Evolutionary conservation across 2,797 vertebrate species (phyloP).

Genomic region (Euthynnus affinis): DNA sequence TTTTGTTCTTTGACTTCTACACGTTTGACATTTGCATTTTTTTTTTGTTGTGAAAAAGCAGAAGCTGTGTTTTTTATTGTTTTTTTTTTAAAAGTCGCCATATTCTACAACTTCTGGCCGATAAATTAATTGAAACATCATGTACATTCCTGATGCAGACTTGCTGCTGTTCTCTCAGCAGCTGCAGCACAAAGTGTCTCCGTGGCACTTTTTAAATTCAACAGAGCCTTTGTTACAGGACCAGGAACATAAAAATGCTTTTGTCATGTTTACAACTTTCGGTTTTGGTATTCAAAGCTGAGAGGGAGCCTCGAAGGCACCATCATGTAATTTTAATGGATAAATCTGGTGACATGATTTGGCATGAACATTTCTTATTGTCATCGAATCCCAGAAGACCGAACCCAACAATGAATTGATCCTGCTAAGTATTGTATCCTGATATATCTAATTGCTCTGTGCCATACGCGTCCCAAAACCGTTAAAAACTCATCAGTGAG

Average conservation of each 20-base stretch:
- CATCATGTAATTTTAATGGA: not conserved
- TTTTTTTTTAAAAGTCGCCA: not conserved
- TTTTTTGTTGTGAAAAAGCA: not conserved
- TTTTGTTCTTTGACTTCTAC: not conserved
- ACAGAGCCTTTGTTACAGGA: not conserved
- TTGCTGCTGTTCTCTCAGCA: slow-evolving; percentile 11
- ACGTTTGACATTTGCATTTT: not conserved
- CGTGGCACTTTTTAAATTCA: slow-evolving; percentile 37
- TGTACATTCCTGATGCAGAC: slow-evolving; percentile 24
- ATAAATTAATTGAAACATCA: slow-evolving; percentile 4
- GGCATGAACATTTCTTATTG: not conserved
- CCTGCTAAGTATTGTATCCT: no score
- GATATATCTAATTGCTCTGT: no score
- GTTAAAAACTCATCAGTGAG: no score
- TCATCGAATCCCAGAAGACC: not conserved
- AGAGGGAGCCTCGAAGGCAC: not conserved
- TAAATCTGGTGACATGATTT: not conserved
- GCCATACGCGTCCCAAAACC: no score
- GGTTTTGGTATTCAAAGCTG: not conserved
- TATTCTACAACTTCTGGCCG: not conserved
- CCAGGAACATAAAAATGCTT: not conserved
- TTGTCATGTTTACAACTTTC: slow-evolving; percentile 28
- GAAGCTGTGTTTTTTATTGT: not conserved
- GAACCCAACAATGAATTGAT: not conserved
- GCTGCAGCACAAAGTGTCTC: slow-evolving; percentile 34